phyloP scores from a whole-genome alignment of 2,797 vertebrate species.

The Lophotriccus pileatus region DNA sequence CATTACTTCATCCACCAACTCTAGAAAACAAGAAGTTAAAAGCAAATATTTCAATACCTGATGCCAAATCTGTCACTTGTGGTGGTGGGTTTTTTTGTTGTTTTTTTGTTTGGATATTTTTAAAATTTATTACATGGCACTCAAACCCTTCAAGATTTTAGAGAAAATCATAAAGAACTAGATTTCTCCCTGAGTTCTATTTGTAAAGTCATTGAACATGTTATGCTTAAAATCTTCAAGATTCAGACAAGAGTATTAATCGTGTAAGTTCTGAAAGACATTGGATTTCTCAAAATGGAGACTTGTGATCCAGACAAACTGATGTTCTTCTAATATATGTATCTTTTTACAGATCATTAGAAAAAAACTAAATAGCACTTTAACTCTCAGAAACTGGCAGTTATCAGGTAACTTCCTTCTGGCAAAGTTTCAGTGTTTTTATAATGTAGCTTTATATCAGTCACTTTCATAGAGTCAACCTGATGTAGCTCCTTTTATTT shows the following conservation, averaged over 20 bases:
- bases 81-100: too few species aligned
- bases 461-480: background rate
- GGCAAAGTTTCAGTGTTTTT: background rate
- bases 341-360: background rate
- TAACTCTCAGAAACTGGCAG: background rate
- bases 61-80: background rate
- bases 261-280: background rate
- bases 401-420: background rate
- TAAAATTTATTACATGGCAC: background rate
- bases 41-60: background rate
- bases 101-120: background rate
- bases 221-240: background rate
- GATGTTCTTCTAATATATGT: background rate
- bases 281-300: background rate
- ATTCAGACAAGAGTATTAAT: background rate
- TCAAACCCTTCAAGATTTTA: background rate
- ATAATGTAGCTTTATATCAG: background rate
- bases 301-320: background rate
- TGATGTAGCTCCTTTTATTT: background rate
- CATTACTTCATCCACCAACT: background rate
- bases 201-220: background rate
- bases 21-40: background rate
- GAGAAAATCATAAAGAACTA: background rate
- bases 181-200: background rate
- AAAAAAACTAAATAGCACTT: background rate